Evolutionary conservation across 1,140 invertebrate species (phyloP).

Genomic region (Parapsyche elsis): DNA sequence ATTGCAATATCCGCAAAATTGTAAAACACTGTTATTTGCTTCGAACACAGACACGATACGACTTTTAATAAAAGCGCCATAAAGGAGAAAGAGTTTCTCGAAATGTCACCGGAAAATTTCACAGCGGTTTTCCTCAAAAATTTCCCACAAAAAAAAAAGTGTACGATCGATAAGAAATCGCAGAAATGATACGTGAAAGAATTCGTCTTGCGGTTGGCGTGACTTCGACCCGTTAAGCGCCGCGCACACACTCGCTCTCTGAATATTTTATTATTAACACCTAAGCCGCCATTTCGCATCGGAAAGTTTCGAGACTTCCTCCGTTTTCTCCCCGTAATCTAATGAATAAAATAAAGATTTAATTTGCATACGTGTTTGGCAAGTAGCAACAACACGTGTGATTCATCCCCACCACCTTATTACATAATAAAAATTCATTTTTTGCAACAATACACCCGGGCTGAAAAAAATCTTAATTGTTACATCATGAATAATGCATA

Average conservation of each 20-base stretch:
- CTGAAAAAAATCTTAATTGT: background rate
- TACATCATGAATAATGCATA: background rate
- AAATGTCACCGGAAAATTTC: no score
- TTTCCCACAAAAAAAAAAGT: no score
- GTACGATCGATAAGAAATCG: background rate
- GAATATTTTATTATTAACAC: conserved; percentile 55
- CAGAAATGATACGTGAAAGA: background rate
- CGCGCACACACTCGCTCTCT: conserved; percentile 13
- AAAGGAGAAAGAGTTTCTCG: no score
- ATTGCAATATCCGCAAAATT: no score
- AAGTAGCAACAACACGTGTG: background rate
- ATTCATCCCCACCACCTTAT: background rate
- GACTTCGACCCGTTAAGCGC: conserved; percentile 41
- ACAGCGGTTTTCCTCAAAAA: no score
- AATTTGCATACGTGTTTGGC: conserved; percentile 46
- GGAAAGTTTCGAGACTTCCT: conserved; percentile 14
- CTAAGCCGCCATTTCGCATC: conserved; percentile 23
- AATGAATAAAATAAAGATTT: conserved; percentile 52
- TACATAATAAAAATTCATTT: background rate
- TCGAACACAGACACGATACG: no score
- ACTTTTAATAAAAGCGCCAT: no score
- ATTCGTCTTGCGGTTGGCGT: conserved; percentile 35
- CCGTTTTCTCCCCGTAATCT: conserved; percentile 10
- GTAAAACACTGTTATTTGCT: no score
- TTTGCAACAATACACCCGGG: background rate